Base-by-base conservation (phyloP, 2,888 invertebrate genomes). In the Lottia scabra region DNA sequence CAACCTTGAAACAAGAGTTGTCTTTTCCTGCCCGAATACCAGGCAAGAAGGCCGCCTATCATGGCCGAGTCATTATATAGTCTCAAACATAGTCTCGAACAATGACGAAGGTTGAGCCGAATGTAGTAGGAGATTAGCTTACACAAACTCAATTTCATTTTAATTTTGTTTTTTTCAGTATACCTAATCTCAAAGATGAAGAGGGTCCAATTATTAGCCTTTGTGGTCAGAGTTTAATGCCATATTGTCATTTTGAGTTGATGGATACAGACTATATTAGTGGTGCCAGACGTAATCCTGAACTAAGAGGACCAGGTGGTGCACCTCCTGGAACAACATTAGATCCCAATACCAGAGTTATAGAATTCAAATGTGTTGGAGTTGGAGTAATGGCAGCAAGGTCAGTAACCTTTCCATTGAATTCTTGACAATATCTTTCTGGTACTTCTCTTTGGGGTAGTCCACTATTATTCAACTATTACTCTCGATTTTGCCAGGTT, bases 241-340 rank as follows among this genome's bases (percentile, higher is more conserved):
- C 94, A 0, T 92, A 93, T 81, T 94, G 93, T 81, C 94, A 94
- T 85, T 92, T 94, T 81, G 93, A 94, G 78, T 90, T 94, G 64
- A 92, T 93, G 77, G 92, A 93, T 73, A 93, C 92, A 67, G 92
- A 93, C 87, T 93, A 93, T 85, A 84, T 93, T 48, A 76, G 85
- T 26, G 82, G 84, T 65, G 88, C 87, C 23, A 84, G 88, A 13
- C 80, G 90, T 13, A 87, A 89, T 70, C 87, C 90, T 3, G 88
- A 88, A 70, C 82, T 89, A 74, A 78, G 85, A 56, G 87, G 88
- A 3, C 88, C 88, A 13, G 82, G 84, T 15, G 88, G 88, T 0
- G 82, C 87, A 4, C 84, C 87, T 5, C 85, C 88, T 27, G 89
- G 88, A 4, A 82, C 87, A 68, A 83, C 86, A 10, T 83, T 89